A percentile compares a stretch with the other conserved stretches of the same genome.
phyloP scores from a whole-genome alignment of 2,888 invertebrate species.

The Dione vanillae region DNA sequence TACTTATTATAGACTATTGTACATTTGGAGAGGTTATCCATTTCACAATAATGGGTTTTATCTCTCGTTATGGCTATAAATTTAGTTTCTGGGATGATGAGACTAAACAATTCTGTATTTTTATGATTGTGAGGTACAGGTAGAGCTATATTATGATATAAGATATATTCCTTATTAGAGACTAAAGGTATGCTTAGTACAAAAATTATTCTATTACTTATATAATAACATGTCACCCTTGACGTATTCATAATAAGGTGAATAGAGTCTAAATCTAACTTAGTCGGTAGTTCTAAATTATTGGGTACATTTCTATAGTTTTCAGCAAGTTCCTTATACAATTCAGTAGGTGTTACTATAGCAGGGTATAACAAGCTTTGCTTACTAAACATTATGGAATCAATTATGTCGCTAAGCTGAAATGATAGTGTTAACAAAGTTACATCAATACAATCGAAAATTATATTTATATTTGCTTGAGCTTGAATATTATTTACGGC shows the following conservation, averaged over 20 bases:
- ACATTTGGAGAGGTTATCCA: constrained; percentile 18
- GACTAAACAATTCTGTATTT: constrained; percentile 40
- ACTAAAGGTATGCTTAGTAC: constrained; percentile 36
- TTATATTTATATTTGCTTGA: constrained; percentile 28
- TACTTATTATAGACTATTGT: no score
- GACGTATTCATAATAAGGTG: constrained; percentile 40
- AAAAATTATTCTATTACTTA: constrained; percentile 37
- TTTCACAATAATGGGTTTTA: constrained; percentile 40
- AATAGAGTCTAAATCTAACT: constrained; percentile 34
- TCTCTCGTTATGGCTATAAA: constrained; percentile 44
- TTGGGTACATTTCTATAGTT: constrained; percentile 42
- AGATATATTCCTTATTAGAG: constrained; percentile 19
- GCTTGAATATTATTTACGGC: constrained; percentile 11
- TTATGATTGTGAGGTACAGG: constrained; percentile 38
- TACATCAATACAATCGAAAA: constrained; percentile 40
- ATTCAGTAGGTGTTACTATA: constrained; percentile 45
- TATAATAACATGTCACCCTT: constrained; percentile 41
- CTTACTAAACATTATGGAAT: constrained; percentile 44
- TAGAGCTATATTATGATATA: no score
- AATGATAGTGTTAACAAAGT: constrained; percentile 38
- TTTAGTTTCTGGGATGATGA: constrained; percentile 39
- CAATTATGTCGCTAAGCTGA: constrained; percentile 38
- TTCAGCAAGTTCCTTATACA: constrained; percentile 46
- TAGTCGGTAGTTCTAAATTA: constrained; percentile 37
- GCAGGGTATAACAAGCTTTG: constrained; percentile 48